These are phyloP conservation scores for Patella depressa DNA, from an alignment of 2,888 invertebrate species.

Conservation along the genomic window DNA sequence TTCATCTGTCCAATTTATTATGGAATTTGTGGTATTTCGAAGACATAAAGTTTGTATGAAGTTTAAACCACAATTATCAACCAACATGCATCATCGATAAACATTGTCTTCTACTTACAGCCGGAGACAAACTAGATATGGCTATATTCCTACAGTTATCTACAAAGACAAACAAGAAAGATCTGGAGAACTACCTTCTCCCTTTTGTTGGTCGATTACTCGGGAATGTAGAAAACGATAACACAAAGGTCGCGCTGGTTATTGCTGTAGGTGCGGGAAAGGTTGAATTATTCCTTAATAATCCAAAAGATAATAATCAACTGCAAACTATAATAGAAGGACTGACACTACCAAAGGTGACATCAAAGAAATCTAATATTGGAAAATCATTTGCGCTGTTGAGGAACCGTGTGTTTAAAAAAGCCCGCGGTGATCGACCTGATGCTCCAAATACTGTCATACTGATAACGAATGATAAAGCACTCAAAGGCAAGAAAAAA, in stretches of 20 bases:
- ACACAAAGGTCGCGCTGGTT: slow-evolving; percentile 49
- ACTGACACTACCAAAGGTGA: neutral
- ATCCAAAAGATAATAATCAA: neutral
- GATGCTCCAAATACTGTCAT: slow-evolving; percentile 39
- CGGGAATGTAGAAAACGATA: slow-evolving; percentile 47
- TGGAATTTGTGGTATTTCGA: too few relatives aligned
- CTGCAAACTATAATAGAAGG: neutral
- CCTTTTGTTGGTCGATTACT: slow-evolving; percentile 41
- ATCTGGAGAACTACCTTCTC: neutral
- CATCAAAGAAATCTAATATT: slow-evolving; percentile 36
- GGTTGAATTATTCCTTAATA: neutral
- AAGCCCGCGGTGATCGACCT: slow-evolving; percentile 27
- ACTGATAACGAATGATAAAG: slow-evolving; percentile 41
- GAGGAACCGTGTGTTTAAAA: neutral
- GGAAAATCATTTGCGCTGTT: slow-evolving; percentile 48
- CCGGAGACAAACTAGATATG: neutral
- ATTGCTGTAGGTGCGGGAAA: slow-evolving; percentile 26
- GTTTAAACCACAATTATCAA: too few relatives aligned
- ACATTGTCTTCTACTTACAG: too few relatives aligned
- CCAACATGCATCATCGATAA: too few relatives aligned
- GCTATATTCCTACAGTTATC: neutral
- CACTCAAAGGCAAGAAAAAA: slow-evolving; percentile 20
- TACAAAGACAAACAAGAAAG: neutral
- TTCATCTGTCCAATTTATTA: too few relatives aligned
- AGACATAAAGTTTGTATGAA: too few relatives aligned